Base-by-base conservation (phyloP, 64 coral and sea anemone species). In the Porites lutea region DNA sequence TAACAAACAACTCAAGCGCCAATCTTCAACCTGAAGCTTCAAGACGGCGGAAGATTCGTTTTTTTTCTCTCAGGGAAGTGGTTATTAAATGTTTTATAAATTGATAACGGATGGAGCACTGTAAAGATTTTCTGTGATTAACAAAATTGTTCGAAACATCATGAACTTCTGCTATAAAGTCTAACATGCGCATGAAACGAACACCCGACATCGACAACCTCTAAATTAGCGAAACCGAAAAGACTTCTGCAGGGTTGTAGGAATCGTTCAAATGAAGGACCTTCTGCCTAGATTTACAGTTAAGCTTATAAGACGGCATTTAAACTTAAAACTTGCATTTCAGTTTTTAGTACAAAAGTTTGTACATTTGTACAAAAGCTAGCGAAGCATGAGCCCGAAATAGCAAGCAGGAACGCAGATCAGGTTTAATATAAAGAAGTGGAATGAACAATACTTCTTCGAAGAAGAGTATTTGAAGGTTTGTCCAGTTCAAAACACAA, bases 401-500 rank as follows among this genome's bases (percentile, higher is more conserved):
- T 9, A 57, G 1, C 54, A 57, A 12, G 5, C 54, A 12, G 7
- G 5, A 57, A 57, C 54, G 54, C 50, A 64, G 48, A n/a, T n/a
- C n/a, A 51, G 69, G 19, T 60, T 51, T 47, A 67, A 21, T 50
- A 64, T 61, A 82, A 8, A 20, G 49, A 55, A 75, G 50, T 15
- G 27, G 27, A 37, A 37, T 37, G 27, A 37, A 37, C 27, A 37
- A 37, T 37, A 37, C 27, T 37, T 37, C 27, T 37, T 37, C 27
- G 1, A 37, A 37, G 27, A 37, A 37, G 27, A 37, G 27, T 37
- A 37, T 37, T 37, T 37, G 27, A 37, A 37, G 27, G 27, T 37
- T 55, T n/a, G 50, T 78, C 13, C 9, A 78, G 57, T 75, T 75
- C 73, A 82, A 47, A 48, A 69, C 59, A 64, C 45, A 67, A 13